Base-by-base conservation (phyloP, 1,140 invertebrate genomes). In the Drosophila carrolli region DNA sequence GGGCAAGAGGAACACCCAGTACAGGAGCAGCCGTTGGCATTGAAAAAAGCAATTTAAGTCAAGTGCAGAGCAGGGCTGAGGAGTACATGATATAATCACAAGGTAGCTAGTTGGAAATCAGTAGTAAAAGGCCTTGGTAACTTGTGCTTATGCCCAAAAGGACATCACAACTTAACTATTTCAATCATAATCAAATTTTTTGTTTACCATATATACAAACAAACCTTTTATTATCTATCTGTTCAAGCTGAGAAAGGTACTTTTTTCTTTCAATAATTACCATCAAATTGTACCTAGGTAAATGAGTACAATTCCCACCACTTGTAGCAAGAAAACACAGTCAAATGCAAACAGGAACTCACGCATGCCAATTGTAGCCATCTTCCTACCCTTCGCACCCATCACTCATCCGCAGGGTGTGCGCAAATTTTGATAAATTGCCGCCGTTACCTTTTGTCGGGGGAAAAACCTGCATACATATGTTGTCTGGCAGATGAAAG, bases 391-490 rank as follows among this genome's bases (percentile, higher is more conserved):
- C 40, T 43, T 37, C 44, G 13, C 14, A 9, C 57, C 19, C 59
- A 35, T 32, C 67, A 50, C 47, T 53, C 55, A 51, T 48, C 44
- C 40, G 38, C 29, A 32, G 37, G 13, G 59, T 79, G 55, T 61
- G 55, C 67, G 75, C 62, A 90, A 86, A 90, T 90, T 90, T 90
- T 90, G 86, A 90, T 90, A 86, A 90, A 90, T 90, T 86, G 79
- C 86, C 65, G 63, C 61, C 40, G 58, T 80, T 90, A 90, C 86
- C 86, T 90, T 90, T 79, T 57, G 37, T 6, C 2, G 10, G 29
- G 44, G 27, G 13, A 50, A 14, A 29, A 29, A 37, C 44, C 61
- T 67, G 51, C 57, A 41, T 70, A 54, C 73, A 63, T 41, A 54
- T 70, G 63, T 63, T 62, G 77, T 63, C 71, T 63, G 60, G 66